Conservation (phyloP, 2,888 invertebrate genomes). For the Girardia tigrina region DNA sequence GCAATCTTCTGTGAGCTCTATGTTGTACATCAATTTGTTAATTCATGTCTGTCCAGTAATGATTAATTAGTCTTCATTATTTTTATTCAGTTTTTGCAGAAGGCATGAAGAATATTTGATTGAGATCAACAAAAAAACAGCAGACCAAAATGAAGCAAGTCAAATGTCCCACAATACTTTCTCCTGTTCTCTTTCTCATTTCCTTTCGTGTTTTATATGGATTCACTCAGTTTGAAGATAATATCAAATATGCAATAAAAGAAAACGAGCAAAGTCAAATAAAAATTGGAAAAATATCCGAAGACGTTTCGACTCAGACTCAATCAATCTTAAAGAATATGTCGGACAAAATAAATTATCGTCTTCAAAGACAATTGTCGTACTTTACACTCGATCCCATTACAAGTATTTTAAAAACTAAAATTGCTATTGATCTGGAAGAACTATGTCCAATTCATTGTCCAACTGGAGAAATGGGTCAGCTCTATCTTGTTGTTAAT, state of each 20-base stretch:
- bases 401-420: constrained; percentile 3
- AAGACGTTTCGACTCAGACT: neutral
- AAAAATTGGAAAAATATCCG: neutral
- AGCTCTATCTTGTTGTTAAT: neutral
- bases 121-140: too few species aligned
- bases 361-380: neutral
- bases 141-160: neutral
- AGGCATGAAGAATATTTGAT: neutral
- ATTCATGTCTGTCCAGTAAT: constrained; percentile 15
- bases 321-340: neutral
- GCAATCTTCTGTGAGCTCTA: neutral
- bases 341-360: neutral
- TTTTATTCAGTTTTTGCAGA: constrained; percentile 3
- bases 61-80: constrained; percentile 11
- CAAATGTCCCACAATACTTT: neutral
- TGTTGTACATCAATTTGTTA: neutral
- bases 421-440: neutral
- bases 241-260: neutral
- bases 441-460: neutral
- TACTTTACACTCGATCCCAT: neutral
- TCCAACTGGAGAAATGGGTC: constrained; percentile 14
- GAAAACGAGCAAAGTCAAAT: neutral
- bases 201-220: neutral
- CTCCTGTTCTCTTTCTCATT: neutral
- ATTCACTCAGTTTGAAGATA: neutral